phyloP scores from a whole-genome alignment of 2,888 invertebrate genomes.

The Nephrotoma flavescens region DNA sequence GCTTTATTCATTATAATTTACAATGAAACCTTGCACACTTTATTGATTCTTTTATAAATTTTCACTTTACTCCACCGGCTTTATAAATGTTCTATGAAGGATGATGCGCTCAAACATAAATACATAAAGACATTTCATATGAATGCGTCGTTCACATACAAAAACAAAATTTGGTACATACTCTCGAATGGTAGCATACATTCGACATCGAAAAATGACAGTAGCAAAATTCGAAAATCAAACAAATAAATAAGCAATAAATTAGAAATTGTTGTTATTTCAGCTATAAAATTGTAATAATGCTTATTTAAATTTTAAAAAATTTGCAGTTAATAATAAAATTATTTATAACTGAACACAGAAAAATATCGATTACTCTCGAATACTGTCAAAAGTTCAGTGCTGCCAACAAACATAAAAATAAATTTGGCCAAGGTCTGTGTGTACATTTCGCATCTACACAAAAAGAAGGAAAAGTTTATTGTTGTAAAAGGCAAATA shows the following conservation, averaged over 20 bases:
- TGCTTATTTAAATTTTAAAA: too few relatives aligned
- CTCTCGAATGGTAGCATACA: neutral
- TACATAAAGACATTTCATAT: neutral
- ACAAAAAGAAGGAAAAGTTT: neutral
- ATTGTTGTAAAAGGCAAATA: neutral
- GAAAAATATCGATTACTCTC: neutral
- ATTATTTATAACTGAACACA: neutral
- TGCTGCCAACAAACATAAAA: neutral
- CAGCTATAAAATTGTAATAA: too few relatives aligned
- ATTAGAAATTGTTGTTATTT: too few relatives aligned
- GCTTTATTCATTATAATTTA: slow-evolving; percentile 19
- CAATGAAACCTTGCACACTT: neutral
- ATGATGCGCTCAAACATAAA: neutral
- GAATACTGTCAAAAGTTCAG: neutral
- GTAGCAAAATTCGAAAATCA: too few relatives aligned
- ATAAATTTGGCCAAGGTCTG: neutral
- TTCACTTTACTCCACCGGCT: neutral
- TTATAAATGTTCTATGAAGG: neutral
- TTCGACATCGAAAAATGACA: neutral
- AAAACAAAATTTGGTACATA: neutral
- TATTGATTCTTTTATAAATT: neutral
- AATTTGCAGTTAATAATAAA: too few relatives aligned
- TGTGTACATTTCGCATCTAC: neutral
- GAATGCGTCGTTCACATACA: neutral
- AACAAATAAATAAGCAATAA: too few relatives aligned